Evolutionary conservation across 2,113 vertebrate genomes (phyloP).

Genomic region (Recurvirostra avosetta): DNA sequence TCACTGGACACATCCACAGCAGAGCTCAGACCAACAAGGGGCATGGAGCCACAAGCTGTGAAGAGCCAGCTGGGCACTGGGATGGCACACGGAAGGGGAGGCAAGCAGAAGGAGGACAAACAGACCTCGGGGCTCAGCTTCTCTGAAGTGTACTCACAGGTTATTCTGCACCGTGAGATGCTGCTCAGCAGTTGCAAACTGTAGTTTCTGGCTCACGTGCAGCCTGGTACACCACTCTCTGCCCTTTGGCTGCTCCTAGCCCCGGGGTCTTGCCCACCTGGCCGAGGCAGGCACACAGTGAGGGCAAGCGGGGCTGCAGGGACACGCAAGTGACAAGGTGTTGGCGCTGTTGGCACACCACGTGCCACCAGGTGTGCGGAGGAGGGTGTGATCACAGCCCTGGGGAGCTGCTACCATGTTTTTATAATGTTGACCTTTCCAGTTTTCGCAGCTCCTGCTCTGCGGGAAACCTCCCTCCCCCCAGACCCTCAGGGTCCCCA

Average conservation of each 20-base stretch:
- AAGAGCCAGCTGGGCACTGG: accelerated
- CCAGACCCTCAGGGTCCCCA: neutral
- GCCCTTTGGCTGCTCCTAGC: neutral
- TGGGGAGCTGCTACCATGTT: neutral
- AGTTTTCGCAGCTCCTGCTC: neutral
- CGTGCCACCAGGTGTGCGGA: neutral
- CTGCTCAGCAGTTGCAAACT: neutral
- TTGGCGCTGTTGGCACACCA: neutral
- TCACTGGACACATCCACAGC: too few species aligned
- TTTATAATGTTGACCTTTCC: neutral
- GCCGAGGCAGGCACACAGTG: neutral
- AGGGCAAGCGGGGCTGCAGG: neutral
- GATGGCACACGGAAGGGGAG: neutral
- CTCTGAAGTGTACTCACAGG: accelerated
- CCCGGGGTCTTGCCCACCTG: neutral
- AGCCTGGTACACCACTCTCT: neutral
- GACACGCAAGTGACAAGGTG: neutral
- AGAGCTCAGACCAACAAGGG: neutral
- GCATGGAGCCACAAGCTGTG: accelerated
- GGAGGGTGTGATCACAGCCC: neutral
- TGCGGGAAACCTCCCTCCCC: neutral
- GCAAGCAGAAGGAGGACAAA: neutral
- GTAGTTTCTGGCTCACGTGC: accelerated
- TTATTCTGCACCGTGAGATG: neutral
- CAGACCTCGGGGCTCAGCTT: neutral